These are phyloP conservation scores for Crypturellus undulatus DNA, from an alignment of 2,113 vertebrate genomes.

Conservation along the genomic window DNA sequence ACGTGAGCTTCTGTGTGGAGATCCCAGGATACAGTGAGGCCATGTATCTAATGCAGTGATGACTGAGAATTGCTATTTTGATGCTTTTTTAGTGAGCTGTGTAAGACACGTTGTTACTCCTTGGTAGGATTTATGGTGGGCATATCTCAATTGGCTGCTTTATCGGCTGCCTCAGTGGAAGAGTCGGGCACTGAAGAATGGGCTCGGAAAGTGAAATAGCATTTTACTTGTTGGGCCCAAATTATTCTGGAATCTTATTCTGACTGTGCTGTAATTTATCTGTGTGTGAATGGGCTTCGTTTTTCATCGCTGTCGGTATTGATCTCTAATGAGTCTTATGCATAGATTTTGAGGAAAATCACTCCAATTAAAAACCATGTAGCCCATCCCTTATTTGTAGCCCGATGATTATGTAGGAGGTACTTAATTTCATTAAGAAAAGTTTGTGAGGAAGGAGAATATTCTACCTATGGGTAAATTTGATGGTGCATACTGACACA, in stretches of 20 bases:
- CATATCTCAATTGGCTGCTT: slow-evolving; percentile 46
- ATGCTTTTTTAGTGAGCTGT: slow-evolving; percentile 38
- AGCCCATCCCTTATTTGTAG: slow-evolving; percentile 4
- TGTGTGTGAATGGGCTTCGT: not conserved
- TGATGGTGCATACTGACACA: not conserved
- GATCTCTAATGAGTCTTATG: slow-evolving; percentile 43
- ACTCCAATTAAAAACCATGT: slow-evolving; percentile 16
- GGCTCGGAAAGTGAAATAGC: slow-evolving; percentile 33
- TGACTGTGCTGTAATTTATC: slow-evolving; percentile 20
- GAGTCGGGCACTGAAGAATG: slow-evolving; percentile 43
- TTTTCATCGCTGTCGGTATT: slow-evolving; percentile 44
- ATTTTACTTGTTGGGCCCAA: slow-evolving; percentile 49
- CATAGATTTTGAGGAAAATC: slow-evolving; percentile 47
- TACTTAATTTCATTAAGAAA: not conserved
- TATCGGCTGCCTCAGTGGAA: slow-evolving; percentile 45
- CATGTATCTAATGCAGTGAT: not conserved
- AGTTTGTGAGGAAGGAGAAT: not conserved
- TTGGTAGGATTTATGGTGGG: slow-evolving; percentile 51
- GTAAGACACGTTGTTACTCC: slow-evolving; percentile 39
- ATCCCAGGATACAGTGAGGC: not conserved
- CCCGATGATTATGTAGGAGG: not conserved
- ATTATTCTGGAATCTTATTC: slow-evolving; percentile 38
- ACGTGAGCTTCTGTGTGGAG: not conserved
- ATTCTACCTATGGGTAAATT: not conserved
- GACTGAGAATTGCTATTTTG: slow-evolving; percentile 43